Percentiles rank a stretch among this genome's conserved stretches.
Evolutionary conservation across 35 echinoderm and acorn worm species (phyloP).

Genomic region (Apostichopus japonicus): DNA sequence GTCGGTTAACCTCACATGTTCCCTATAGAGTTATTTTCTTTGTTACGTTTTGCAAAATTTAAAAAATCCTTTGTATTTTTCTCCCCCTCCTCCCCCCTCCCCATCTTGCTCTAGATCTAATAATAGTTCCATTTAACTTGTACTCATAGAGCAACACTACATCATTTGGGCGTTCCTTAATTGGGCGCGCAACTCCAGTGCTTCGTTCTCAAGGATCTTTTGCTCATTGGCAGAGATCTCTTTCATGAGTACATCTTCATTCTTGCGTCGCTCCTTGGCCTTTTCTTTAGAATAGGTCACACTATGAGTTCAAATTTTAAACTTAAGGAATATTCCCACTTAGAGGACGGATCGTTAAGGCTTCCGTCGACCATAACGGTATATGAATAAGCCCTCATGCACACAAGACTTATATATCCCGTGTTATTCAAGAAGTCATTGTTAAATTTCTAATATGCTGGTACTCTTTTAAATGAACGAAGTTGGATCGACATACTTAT

Average conservation of each 20-base stretch:
- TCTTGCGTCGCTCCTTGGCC: neutral
- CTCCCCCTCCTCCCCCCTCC: no score
- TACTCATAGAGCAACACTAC: neutral
- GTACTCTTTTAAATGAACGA: neutral
- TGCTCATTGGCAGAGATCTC: neutral
- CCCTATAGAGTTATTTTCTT: neutral
- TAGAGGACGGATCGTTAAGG: neutral
- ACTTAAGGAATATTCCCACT: neutral
- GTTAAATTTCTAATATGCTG: conserved; percentile 16
- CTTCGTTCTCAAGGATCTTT: neutral
- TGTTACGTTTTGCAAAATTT: no score
- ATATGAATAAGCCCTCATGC: neutral
- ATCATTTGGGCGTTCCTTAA: neutral
- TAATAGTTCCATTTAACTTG: neutral
- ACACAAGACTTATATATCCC: no score
- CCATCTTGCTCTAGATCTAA: no score
- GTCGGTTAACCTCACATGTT: neutral
- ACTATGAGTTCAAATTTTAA: neutral
- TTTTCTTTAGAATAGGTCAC: neutral
- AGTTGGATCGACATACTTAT: neutral
- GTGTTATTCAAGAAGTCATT: neutral
- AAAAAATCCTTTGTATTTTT: no score
- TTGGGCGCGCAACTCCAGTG: neutral
- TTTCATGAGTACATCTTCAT: neutral
- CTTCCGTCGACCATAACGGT: no score